Evolutionary conservation across 2,797 vertebrate species (phyloP), one percentile per base, ranked within the genome.

Genomic region (Paedocypris micromegethes): DNA sequence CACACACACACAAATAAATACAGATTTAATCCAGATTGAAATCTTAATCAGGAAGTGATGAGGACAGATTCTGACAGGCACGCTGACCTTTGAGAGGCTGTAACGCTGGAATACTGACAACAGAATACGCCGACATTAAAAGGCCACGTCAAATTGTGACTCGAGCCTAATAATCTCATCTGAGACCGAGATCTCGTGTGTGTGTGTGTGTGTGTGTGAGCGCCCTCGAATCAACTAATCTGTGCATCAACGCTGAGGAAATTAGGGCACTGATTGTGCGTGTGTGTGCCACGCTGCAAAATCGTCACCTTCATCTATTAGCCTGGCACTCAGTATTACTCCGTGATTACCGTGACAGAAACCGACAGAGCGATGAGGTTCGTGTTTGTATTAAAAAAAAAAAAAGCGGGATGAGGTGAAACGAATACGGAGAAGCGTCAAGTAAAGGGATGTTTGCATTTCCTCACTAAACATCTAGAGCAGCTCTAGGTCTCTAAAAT

Each of bases 391-490:
- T 23, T 23, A 23, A 23, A 23, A 23, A 23, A 23, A 23, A 63
- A 42, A 55, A 58, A 57, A 73, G 59, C 43, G 39, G 7, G 58
- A 62, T 63, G 61, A 52, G 69, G 53, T 42, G 42, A 68, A 7
- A 56, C 38, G 5, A 44, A 62, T 8, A 2, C 44, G 51, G 58
- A 66, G 44, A 72, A 82, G 81, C 78, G 82, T 87, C 81, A 84
- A 87, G 86, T 90, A 90, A 90, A 90, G 89, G 89, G 89, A 90
- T 86, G 86, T 86, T 89, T 76, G 77, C 77, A 87, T 86, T 88
- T 86, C 85, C 81, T 87, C 85, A 85, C 87, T 87, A 90, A 86
- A 88, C 82, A 87, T 82, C 86, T 86, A 87, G 79, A 83, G 86
- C 83, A 87, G 83, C 85, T 86, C 86, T 73, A 85, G 73, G 76